phyloP scores from a whole-genome alignment of 2,797 vertebrate species.

The Menidia menidia region DNA sequence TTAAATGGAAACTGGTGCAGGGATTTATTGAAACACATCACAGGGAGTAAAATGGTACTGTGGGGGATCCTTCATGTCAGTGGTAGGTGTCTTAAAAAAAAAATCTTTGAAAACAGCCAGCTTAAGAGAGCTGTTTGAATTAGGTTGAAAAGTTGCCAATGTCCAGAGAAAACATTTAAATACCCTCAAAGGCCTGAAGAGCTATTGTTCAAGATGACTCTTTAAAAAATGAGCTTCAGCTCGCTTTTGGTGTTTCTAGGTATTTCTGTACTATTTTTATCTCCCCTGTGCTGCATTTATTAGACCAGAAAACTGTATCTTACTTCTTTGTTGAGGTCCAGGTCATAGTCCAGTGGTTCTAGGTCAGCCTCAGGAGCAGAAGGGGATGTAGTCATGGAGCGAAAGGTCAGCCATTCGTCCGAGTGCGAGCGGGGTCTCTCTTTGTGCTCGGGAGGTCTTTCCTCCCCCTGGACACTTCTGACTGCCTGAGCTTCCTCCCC shows the following conservation, averaged over 20 bases:
- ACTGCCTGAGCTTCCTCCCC: conserved; percentile 87
- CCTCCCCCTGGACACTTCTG: conserved; percentile 89
- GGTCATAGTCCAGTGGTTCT: conserved; percentile 91
- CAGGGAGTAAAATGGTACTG: no score
- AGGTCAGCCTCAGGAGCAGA: conserved; percentile 86
- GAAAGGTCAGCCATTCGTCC: conserved; percentile 91
- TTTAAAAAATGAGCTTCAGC: background rate
- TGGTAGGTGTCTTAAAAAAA: no score
- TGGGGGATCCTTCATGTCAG: no score
- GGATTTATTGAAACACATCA: no score
- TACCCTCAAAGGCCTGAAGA: background rate
- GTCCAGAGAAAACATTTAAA: background rate
- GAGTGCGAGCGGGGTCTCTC: conserved; percentile 87
- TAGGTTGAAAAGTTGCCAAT: no score
- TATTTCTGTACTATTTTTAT: background rate
- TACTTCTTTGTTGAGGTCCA: conserved; percentile 97
- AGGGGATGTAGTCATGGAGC: conserved; percentile 78
- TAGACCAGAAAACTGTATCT: background rate
- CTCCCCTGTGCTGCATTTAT: background rate
- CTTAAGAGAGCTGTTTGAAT: no score
- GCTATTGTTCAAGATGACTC: background rate
- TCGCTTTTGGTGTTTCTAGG: background rate
- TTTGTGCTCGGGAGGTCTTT: conserved; percentile 86
- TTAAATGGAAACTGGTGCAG: no score
- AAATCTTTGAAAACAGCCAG: no score